Evolutionary conservation across 1,140 invertebrate species (phyloP), one percentile per base, ranked within the genome.

Genomic region (Manduca sexta): DNA sequence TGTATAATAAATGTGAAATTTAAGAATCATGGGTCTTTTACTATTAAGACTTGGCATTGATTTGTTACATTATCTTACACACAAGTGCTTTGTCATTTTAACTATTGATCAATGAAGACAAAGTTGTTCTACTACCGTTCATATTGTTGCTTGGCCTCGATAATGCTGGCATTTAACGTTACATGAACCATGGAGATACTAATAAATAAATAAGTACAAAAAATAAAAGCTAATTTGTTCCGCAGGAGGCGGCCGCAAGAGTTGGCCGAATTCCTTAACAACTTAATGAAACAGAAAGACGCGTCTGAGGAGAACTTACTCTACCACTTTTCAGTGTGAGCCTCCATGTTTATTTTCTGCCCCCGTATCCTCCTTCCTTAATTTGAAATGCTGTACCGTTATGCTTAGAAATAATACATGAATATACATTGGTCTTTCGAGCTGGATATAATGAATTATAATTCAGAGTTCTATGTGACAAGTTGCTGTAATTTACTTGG

Each of bases 261-360:
- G 71, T 60, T 86, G 74, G 84, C 80, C 76, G 77, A 75, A 64
- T 87, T 87, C 74, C 82, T 87, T 69, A 87, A 86, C 80, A 72
- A 60, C 65, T 72, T 86, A 78, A 78, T 86, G 84, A 80, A 68
- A 80, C 73, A 68, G 64, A 60, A 71, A 74, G 73, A 62, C 66
- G 60, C 62, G 59, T 66, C 61, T 56, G 81, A 74, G 60, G 83
- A 83, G 76, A 84, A 84, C 71, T 86, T 86, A 84, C 80, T 74
- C 70, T 87, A 87, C 83, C 79, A 84, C 83, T 87, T 86, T 86
- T 84, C 84, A 84, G 80, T 84, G 86, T 87, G 86, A 87, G 86
- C 77, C 68, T 74, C 54, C 60, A 60, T 74, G 83, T 82, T 69
- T 74, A 64, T 77, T 77, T 71, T 74, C 56, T 69, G 73, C 66